Evolutionary conservation across 2,797 vertebrate genomes (phyloP), one percentile per base, ranked within the genome.

Genomic region (Pseudotriccus pelzelni): DNA sequence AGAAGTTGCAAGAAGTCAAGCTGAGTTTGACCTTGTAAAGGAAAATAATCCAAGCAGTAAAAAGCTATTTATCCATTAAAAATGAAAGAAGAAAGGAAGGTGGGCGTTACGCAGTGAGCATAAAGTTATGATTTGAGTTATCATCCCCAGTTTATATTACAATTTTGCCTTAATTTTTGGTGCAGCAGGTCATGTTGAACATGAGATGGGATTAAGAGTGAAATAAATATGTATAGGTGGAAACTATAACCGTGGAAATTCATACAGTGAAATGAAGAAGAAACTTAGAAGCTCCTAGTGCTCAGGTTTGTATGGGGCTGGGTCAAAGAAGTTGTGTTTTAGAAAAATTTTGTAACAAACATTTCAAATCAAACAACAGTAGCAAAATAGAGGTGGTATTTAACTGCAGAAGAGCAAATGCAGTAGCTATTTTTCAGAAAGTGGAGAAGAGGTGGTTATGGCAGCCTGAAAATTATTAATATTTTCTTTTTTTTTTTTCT

Each of bases 11-110:
- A 80, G 68, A 73, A 93, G 56, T 92, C 91, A 87, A 91, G 60
- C 94, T 80, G 84, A 87, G 72, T 87, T 93, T 92, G 89, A 93
- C 78, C 72, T 91, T 87, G 30, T 49, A 77, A 80, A 92, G 64
- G 60, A 80, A 93, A 91, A 77, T 53, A 91, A 43, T 80, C 64
- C 27, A 63, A 70, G 28, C 30, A 70, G 13, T 87, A 46, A 79
- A 87, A 94, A 83, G 32, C 52, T 82, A 21, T 91, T 89, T 21
- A 90, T 74, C 56, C 30, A 34, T 67, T 70, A 74, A 87, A 90
- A 92, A 60, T 80, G 9, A 25, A 70, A 17, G 9, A 79, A 69
- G 55, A 79, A 78, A 52, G 44, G 44, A 73, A 66, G 36, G 1
- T 75, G 47, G 25, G 18, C 1, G 3, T 84, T 78, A 7, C 0